Base-by-base conservation (phyloP, 1,140 invertebrate species). In the Orchesella cincta region DNA sequence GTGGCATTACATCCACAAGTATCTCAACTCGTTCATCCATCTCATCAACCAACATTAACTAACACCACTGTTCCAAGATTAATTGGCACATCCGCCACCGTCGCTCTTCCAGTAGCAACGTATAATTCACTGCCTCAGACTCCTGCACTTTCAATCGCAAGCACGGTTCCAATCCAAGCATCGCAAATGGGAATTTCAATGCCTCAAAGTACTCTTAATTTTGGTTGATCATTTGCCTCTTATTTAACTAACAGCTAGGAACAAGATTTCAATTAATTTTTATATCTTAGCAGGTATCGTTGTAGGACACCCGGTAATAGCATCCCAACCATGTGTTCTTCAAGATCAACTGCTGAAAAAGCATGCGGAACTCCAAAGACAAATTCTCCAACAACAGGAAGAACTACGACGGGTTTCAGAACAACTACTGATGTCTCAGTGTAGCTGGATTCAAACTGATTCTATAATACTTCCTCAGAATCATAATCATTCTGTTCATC, bases 351-450 rank as follows among this genome's bases (percentile, higher is more conserved):
- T 95, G 82, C 91, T 94, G 83, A 88, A 90, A 1, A 94, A 94
- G 81, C 93, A 95, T 81, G 92, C 93, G 80, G 91, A 94, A 84
- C 85, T 95, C 35, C 93, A 95, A 81, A 91, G 93, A 82, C 87
- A 93, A 79, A 95, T 95, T 76, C 89, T 92, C 33, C 90, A 93
- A 81, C 93, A 95, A 82, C 93, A 95, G 83, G 93, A 94, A 83
- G 93, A 95, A 84, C 84, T 96, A 78, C 87, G 92, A 54, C 89
- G 91, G 78, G 92, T 95, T 1, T 93, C 92, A 28, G 93, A 95
- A 83, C 93, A 95, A 83, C 86, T 96, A 33, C 85, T 94, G n/a
- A 90, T 95, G 82, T 92, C 93, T 0, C 88, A 92, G 84, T 92
- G 93, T 83, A 93, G 92, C 8, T 88, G 62, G 62, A 67, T 67